These are phyloP conservation scores for Etheostoma perlongum DNA, from an alignment of 2,797 vertebrate species.

Conservation along the genomic window DNA sequence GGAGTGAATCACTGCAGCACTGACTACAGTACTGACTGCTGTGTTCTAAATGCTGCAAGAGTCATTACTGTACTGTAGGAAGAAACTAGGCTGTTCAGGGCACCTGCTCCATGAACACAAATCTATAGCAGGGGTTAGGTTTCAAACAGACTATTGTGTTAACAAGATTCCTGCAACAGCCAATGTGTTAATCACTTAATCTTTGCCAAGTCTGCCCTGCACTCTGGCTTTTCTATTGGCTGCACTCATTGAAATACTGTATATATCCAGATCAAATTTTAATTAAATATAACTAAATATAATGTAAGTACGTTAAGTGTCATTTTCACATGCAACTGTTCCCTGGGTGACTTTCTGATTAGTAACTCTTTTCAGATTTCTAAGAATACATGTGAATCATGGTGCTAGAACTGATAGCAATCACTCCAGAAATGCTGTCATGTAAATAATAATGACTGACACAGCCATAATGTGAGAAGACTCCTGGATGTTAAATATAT, in stretches of 20 bases:
- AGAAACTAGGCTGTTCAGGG: constrained; percentile 38
- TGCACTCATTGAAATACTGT: neutral
- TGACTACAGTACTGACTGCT: constrained; percentile 42
- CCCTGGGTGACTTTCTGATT: neutral
- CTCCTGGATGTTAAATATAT: neutral
- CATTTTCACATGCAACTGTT: neutral
- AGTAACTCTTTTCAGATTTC: neutral
- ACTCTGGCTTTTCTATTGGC: neutral
- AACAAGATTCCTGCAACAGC: constrained; percentile 19
- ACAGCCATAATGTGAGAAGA: neutral
- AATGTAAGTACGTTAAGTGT: neutral
- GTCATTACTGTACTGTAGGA: constrained; percentile 64
- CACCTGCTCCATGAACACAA: constrained; percentile 36
- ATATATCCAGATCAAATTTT: neutral
- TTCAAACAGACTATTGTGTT: constrained; percentile 22
- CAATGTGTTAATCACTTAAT: neutral
- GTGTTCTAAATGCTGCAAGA: constrained; percentile 62
- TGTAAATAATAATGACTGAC: neutral
- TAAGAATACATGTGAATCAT: neutral
- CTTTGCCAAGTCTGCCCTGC: neutral
- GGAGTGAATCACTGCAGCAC: constrained; percentile 61
- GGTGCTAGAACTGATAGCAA: neutral
- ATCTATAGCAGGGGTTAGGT: constrained; percentile 42
- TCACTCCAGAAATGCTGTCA: neutral
- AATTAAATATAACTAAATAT: neutral